Percentiles rank a stretch among this genome's conserved stretches.
Evolutionary conservation across 2,797 vertebrate genomes (phyloP).

Genomic region (Mormyrops attenuatus): DNA sequence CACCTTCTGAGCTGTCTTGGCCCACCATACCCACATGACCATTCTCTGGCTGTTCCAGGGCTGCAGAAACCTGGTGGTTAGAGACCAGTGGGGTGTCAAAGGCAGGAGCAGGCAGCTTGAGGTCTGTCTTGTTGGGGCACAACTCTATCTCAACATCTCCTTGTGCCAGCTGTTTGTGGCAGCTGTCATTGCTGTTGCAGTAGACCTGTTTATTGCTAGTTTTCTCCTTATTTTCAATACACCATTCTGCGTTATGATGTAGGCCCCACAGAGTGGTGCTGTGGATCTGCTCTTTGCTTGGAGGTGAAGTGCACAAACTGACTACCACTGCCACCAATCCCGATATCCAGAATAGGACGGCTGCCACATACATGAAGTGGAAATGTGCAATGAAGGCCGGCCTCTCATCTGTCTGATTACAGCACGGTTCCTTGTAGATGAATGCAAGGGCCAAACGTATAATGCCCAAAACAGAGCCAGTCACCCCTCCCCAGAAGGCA

Average conservation of each 20-base stretch:
- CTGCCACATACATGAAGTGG: constrained; percentile 77
- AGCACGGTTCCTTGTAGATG: constrained; percentile 68
- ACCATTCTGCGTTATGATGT: constrained; percentile 41
- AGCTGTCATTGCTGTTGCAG: constrained; percentile 47
- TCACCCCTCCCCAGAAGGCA: constrained; percentile 71
- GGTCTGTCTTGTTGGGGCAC: constrained; percentile 63
- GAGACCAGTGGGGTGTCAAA: constrained; percentile 50
- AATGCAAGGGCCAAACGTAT: constrained; percentile 65
- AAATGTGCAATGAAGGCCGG: constrained; percentile 67
- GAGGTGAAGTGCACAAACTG: constrained; percentile 67
- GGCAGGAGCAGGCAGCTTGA: constrained; percentile 62
- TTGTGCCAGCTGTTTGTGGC: constrained; percentile 57
- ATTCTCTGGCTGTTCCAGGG: constrained; percentile 64
- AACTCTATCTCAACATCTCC: constrained; percentile 63
- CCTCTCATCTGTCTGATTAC: constrained; percentile 65
- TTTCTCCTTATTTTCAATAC: constrained; percentile 40
- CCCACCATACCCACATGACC: constrained; percentile 66
- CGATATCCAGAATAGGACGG: constrained; percentile 70
- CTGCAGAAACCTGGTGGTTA: constrained; percentile 62
- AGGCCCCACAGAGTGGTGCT: constrained; percentile 71
- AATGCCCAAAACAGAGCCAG: constrained; percentile 63
- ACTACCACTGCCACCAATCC: constrained; percentile 59
- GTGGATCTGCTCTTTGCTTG: constrained; percentile 65
- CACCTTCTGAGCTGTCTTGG: constrained; percentile 50
- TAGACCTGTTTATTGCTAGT: constrained; percentile 49